Evolutionary conservation across 2,113 vertebrate species (phyloP).

Genomic region (Entelurus aequoreus): DNA sequence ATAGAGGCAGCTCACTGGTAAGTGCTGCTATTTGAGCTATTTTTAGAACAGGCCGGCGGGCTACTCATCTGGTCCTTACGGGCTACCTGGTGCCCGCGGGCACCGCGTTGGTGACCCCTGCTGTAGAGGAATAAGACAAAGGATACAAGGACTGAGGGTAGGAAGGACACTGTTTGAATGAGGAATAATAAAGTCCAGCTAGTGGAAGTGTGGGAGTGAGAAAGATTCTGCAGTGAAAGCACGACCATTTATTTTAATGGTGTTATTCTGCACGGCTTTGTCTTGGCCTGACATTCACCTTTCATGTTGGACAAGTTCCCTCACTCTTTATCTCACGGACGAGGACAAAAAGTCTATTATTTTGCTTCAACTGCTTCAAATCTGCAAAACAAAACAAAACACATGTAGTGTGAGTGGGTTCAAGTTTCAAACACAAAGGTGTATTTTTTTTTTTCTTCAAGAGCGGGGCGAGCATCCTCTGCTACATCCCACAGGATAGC

Average conservation of each 20-base stretch:
- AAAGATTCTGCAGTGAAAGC: slow-evolving; percentile 37
- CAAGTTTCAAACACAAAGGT: background rate
- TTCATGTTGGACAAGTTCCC: slow-evolving; percentile 46
- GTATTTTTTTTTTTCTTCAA: background rate
- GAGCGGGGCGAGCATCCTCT: slow-evolving; percentile 1
- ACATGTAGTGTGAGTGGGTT: slow-evolving; percentile 8
- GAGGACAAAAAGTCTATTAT: slow-evolving; percentile 26
- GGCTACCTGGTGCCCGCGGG: no score
- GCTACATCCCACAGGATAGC: slow-evolving; percentile 56
- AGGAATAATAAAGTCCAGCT: slow-evolving; percentile 41
- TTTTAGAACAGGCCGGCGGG: no score
- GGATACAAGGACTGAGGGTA: no score
- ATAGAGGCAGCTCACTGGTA: no score
- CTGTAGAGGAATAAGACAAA: no score
- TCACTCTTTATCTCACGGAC: slow-evolving; percentile 16
- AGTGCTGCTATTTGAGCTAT: no score
- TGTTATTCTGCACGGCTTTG: slow-evolving; percentile 44
- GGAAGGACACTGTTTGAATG: slow-evolving; percentile 33
- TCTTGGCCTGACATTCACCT: slow-evolving; percentile 39
- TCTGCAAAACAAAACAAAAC: slow-evolving; percentile 3
- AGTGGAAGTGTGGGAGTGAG: slow-evolving; percentile 13
- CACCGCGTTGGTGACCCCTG: no score
- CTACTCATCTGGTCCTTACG: no score
- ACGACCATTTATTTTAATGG: slow-evolving; percentile 58
- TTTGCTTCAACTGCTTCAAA: background rate